Conservation (phyloP, 2,888 invertebrate genomes). For the Cryptocheilus praepositus region DNA sequence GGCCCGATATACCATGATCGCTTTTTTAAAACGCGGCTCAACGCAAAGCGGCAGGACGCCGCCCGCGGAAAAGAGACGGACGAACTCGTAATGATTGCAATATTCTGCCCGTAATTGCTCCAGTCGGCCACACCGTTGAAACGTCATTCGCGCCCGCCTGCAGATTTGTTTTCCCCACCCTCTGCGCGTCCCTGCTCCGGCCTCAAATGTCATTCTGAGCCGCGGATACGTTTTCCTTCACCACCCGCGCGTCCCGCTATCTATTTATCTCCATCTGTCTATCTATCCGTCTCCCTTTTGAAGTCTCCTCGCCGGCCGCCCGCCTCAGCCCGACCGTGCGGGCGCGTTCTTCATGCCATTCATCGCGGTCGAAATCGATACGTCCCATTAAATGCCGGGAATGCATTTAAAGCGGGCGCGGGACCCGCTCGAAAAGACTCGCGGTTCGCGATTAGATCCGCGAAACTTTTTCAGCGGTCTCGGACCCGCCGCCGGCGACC, state of each 20-base stretch:
- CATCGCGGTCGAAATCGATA: conserved; percentile 59
- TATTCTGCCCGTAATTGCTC: conserved; percentile 80
- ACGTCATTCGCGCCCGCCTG: conserved; percentile 52
- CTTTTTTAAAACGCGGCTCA: conserved; percentile 5
- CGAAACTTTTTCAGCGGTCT: too few relatives aligned
- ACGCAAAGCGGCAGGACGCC: conserved; percentile 2
- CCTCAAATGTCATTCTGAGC: conserved; percentile 77
- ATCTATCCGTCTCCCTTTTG: conserved; percentile 6
- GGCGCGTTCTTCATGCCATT: conserved; percentile 45
- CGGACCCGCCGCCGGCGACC: too few relatives aligned
- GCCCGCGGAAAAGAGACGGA: conserved; percentile 47
- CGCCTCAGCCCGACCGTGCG: background rate
- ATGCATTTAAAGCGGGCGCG: conserved; percentile 47
- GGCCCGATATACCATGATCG: conserved; percentile 26
- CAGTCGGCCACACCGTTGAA: conserved; percentile 75
- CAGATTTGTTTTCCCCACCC: conserved; percentile 53
- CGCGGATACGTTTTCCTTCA: conserved; percentile 71
- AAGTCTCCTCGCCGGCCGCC: background rate
- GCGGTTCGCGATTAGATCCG: too few relatives aligned
- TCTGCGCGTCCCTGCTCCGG: conserved; percentile 14
- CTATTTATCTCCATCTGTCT: conserved; percentile 26
- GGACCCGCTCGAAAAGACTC: too few relatives aligned
- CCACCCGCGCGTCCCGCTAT: conserved; percentile 25
- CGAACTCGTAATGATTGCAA: conserved; percentile 70
- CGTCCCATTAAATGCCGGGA: conserved; percentile 52